Evolutionary conservation across 2,888 invertebrate species (phyloP).

Genomic region (Laspeyria flexula): DNA sequence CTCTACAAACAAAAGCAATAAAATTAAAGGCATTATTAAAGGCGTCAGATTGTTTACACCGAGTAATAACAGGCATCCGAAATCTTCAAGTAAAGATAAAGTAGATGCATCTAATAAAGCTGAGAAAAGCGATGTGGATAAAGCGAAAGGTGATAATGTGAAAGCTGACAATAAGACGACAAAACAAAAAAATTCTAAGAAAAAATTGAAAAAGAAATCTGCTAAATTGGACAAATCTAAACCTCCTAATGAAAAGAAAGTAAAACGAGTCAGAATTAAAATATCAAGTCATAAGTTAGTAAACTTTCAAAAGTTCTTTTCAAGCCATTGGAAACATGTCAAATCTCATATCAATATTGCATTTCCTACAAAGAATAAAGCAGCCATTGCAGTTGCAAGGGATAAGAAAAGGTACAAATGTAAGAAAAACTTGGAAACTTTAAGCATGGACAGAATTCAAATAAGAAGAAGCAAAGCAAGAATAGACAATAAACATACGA

Average conservation of each 20-base stretch:
- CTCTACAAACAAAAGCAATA: not conserved
- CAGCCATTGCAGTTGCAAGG: conserved; percentile 15
- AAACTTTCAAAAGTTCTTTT: conserved; percentile 26
- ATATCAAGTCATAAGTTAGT: conserved; percentile 12
- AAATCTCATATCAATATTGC: conserved; percentile 28
- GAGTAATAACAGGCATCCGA: not conserved
- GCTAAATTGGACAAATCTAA: conserved; percentile 6
- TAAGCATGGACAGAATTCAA: conserved; percentile 4
- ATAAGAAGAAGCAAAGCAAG: conserved; percentile 17
- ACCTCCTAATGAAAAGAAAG: conserved; percentile 13
- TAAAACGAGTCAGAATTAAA: conserved; percentile 15
- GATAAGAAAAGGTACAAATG: conserved; percentile 57
- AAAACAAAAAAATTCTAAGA: conserved; percentile 5
- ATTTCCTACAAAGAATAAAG: conserved; percentile 24
- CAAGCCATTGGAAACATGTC: conserved; percentile 44
- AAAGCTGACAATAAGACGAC: not conserved
- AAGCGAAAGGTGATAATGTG: not conserved
- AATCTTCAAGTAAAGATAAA: not conserved
- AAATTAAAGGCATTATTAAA: not conserved
- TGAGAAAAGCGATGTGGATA: not conserved
- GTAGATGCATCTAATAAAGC: not conserved
- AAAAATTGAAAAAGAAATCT: conserved; percentile 13
- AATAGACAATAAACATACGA: conserved; percentile 43
- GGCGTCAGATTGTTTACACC: conserved; percentile 1
- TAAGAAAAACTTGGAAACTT: conserved; percentile 53